Evolutionary conservation across 2,113 vertebrate species (phyloP), one percentile per base, ranked within the genome.

Genomic region (Macrotus californicus): DNA sequence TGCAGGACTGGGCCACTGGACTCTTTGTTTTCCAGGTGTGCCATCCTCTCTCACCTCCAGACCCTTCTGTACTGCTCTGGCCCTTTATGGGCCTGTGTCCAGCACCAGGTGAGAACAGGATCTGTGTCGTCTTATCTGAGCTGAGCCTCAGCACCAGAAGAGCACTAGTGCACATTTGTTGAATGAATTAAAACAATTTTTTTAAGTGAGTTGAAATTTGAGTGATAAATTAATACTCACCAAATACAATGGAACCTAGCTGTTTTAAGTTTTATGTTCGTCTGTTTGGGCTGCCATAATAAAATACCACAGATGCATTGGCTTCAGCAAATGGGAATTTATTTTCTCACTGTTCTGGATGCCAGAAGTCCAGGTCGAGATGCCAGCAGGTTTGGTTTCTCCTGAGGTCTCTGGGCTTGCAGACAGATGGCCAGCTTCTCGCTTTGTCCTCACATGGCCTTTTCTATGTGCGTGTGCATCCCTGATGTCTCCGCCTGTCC

Each of bases 401-500:
- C 81, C 52, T 31, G 73, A 80, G 43, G 36, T 34, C 43, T 80
- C 88, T 82, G 46, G 89, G 41, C 48, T 59, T 61, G 24, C 39
- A 46, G 72, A 48, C 34, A 39, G 64, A n/a, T 7, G 46, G 76
- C 92, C 1, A 0, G n/a, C 64, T 48, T 67, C 46, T 69, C 6
- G 0, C 75, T 3, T 1, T 6, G 10, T 73, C 66, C 31, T 83
- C 56, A 4, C 2, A 2, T n/a, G 29, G 61, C 48, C 50, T 73
- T 69, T 43, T 5, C 46, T 84, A 6, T 85, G 84, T 39, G 29
- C n/a, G 8, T 7, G 48, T 31, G 11, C 15, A 0, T 85, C 26
- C 13, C 43, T 52, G n/a, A 24, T 15, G 3, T n/a, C 73, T 46
- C 67, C 29, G 6, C 18, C 34, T 61, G 31, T 69, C 48, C 46